Conservation (phyloP, 1,140 invertebrate genomes). For the Cyclina sinensis region DNA sequence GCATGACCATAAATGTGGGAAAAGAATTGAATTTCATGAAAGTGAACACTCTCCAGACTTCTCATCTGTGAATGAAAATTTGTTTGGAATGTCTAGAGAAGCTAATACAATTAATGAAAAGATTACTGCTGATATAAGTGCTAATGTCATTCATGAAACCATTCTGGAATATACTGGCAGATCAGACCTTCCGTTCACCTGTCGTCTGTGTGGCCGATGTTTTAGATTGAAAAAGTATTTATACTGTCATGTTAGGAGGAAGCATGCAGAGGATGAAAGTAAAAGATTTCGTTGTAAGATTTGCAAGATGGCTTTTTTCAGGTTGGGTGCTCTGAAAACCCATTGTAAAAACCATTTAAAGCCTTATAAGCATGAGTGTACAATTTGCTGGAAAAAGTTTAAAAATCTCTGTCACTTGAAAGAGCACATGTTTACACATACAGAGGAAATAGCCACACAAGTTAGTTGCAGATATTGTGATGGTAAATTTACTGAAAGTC, state of each 20-base stretch:
- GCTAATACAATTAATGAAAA: not conserved
- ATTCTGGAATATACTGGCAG: not conserved
- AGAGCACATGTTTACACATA: not conserved
- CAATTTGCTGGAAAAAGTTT: not conserved
- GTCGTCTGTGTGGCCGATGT: not conserved
- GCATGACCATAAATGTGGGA: not conserved
- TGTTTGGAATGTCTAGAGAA: not conserved
- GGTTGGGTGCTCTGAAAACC: not conserved
- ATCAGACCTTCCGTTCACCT: not conserved
- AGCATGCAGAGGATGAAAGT: not conserved
- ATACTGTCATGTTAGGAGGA: not conserved
- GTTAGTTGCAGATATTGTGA: not conserved
- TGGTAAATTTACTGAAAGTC: not conserved
- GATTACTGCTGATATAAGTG: not conserved
- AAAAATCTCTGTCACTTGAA: not conserved
- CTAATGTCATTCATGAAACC: not conserved
- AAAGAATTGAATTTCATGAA: not conserved
- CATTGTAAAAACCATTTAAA: not conserved
- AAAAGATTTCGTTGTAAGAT: slow-evolving; percentile 10
- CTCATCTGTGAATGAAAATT: not conserved
- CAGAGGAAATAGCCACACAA: not conserved
- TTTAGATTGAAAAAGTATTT: not conserved
- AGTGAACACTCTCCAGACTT: too few species aligned
- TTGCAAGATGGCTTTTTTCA: not conserved
- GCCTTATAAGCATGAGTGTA: not conserved